Percentiles rank a stretch among this genome's conserved stretches.
phyloP scores from a whole-genome alignment of 2,113 vertebrate genomes.

The Rhineura floridana region DNA sequence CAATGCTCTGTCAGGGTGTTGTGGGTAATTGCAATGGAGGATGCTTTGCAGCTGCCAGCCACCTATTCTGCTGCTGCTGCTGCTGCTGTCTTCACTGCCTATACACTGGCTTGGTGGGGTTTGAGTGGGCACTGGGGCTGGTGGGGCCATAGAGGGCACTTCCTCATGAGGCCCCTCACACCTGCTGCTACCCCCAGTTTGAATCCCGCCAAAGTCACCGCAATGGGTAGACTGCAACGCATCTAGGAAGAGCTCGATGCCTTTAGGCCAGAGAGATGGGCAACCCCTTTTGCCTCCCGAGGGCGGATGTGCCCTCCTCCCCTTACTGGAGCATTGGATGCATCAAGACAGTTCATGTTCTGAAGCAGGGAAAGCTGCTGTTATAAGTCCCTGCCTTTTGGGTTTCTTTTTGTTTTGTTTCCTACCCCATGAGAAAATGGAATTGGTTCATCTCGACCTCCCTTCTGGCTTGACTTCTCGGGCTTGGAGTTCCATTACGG shows the following conservation, averaged over 20 bases:
- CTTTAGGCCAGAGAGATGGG: not conserved
- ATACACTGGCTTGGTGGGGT: not conserved
- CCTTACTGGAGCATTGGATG: not conserved
- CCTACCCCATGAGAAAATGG: not conserved
- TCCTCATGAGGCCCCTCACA: not conserved
- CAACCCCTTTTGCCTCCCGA: no score
- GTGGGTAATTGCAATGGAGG: not conserved
- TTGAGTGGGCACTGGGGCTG: no score
- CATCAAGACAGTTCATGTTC: accelerated
- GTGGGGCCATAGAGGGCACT: not conserved
- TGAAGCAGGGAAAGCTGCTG: not conserved
- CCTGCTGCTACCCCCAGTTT: not conserved
- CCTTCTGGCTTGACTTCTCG: not conserved
- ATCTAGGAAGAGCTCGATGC: not conserved
- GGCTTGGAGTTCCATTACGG: not conserved
- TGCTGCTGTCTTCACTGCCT: not conserved
- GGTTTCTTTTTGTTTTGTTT: no score
- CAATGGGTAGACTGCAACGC: not conserved
- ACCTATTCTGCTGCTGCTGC: not conserved
- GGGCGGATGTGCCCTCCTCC: not conserved
- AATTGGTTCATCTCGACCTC: not conserved
- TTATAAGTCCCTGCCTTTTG: not conserved
- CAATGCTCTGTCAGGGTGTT: not conserved
- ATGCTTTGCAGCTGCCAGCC: not conserved
- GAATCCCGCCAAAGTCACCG: not conserved